Evolutionary conservation across 1,140 invertebrate genomes (phyloP), one percentile per base, ranked within the genome.

Genomic region (Temnothorax nylanderi): DNA sequence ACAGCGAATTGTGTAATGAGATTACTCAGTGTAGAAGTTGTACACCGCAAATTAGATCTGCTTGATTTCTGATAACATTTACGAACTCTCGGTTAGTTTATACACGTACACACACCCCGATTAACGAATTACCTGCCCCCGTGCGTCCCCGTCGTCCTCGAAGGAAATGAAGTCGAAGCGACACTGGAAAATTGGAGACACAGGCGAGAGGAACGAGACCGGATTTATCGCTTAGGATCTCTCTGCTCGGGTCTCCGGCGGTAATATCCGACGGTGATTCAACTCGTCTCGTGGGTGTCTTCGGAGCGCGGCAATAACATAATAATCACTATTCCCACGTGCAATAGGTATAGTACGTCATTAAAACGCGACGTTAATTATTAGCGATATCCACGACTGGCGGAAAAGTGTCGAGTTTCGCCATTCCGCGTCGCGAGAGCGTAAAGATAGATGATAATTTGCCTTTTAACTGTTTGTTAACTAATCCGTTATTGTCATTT

Each of bases 121-220:
- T 92, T 89, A 93, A 92, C 86, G 87, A 92, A 93, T 92, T 90
- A 75, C 85, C 60, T 54, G 51, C n/a, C 26, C 1, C 26, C 71
- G 54, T 34, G 69, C 47, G 51, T 56, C 26, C 13, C 41, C 47
- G 32, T n/a, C 58, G 49, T n/a, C 71, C 60, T 54, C 60, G 75
- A 44, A 49, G 80, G 88, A 85, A 85, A 89, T 77, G 77, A 82
- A 85, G 72, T 58, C 56, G 54, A 75, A 58, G 71, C 47, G 64
- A 62, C 37, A 77, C 18, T 74, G 62, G 87, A 86, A 86, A 86
- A 88, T 80, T 54, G 77, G 81, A 67, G 89, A 89, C 74, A 82
- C 37, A 67, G 41, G 78, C 49, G 65, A 78, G 72, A 74, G 74
- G 8, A 81, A 84, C 51, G 49, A 26, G 74, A 56, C 67, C 51